Base-by-base conservation (phyloP, 2,797 vertebrate genomes). In the Borostomias antarcticus region DNA sequence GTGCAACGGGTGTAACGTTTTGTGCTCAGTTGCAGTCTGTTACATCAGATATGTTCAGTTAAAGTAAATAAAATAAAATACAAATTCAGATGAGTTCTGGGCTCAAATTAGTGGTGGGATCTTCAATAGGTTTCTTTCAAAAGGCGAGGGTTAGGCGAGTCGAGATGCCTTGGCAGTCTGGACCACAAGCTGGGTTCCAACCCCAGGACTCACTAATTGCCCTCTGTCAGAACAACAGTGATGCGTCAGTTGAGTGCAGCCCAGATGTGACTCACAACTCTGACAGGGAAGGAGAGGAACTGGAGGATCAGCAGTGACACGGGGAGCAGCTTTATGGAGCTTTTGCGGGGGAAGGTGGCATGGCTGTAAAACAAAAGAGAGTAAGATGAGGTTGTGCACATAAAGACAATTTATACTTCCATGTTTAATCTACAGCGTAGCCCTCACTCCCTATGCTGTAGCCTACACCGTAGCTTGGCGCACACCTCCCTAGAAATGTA, bases 111-210 rank as follows among this genome's bases (percentile, higher is more conserved):
- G 52, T 32, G 60, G 5, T 3, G 72, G 60, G 64, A 28, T 78
- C 76, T 72, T 81, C 80, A 74, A 82, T 77, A 70, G 65, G 58
- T 73, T 67, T 64, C 64, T 50, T 85, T 67, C 74, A 70, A 69
- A 69, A 67, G 66, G 70, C 74, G 19, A n/a, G n/a, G n/a, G n/a
- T n/a, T n/a, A n/a, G n/a, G n/a, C n/a, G n/a, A n/a, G 64, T 70
- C 61, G 78, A 79, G 66, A 76, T 63, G 53, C 2, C 64, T 65
- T 81, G 83, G 81, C 80, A 84, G 70, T 70, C 33, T 8, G 5
- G 80, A 81, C 65, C 71, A 80, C 84, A 82, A 77, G 79, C 86
- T 86, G 85, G n/a, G n/a, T n/a, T 80, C 86, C 80, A 79, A 78
- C 76, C n/a, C 79, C 82, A 76, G 78, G 64, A 65, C 67, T 80